Evolutionary conservation across 2,888 invertebrate species (phyloP).

Genomic region (Trichogramma evanescens): DNA sequence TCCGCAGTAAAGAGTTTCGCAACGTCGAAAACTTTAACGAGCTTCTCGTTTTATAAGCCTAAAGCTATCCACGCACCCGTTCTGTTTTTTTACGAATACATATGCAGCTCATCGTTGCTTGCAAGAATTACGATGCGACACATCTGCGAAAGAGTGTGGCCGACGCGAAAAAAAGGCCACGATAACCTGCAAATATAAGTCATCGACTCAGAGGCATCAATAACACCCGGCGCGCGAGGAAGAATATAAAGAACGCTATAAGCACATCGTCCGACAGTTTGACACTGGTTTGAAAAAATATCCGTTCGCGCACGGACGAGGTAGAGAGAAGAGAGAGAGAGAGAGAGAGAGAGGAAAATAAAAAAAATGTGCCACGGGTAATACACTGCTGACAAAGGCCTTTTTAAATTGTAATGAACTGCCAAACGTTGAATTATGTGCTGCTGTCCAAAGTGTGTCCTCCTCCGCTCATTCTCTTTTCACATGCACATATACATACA

Average conservation of each 20-base stretch:
- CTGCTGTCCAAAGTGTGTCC: constrained; percentile 41
- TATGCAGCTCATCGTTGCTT: constrained; percentile 3
- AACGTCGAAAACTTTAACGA: constrained; percentile 14
- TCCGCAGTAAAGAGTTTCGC: constrained; percentile 1
- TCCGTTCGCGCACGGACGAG: constrained; percentile 11
- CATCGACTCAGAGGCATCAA: background rate
- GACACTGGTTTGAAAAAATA: constrained; percentile 22
- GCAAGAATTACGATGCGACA: constrained; percentile 16
- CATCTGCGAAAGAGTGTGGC: constrained; percentile 12
- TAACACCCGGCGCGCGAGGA: background rate
- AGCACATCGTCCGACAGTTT: constrained; percentile 13
- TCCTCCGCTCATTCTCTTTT: constrained; percentile 27
- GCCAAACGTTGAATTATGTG: constrained; percentile 48
- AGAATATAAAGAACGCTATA: constrained; percentile 14
- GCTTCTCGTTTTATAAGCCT: background rate
- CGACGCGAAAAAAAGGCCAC: background rate
- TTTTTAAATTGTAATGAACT: constrained; percentile 48
- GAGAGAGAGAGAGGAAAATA: constrained; percentile 13
- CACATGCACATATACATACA: constrained; percentile 27
- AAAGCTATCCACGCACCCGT: background rate
- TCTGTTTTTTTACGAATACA: constrained; percentile 8
- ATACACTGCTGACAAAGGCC: constrained; percentile 35
- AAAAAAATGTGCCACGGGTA: constrained; percentile 14
- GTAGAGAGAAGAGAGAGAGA: background rate
- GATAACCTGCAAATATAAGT: background rate